Conservation (phyloP, 2,888 invertebrate species). For the Cataglyphis cursor region DNA sequence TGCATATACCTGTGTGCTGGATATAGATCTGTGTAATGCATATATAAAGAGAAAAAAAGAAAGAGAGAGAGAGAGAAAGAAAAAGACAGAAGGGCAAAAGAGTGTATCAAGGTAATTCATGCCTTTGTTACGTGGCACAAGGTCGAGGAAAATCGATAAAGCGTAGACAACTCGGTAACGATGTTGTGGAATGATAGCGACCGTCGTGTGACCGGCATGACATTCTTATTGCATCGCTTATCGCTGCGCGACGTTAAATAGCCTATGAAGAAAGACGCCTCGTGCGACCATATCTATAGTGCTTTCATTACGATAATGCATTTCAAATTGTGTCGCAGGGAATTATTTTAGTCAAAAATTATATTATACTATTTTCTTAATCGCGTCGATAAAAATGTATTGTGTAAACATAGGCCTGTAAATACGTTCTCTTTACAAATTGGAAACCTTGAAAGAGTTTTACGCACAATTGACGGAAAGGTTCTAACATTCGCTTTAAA, state of each 20-base stretch:
- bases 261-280: constrained; percentile 23
- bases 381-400: constrained; percentile 14
- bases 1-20: not conserved
- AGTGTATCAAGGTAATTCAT: constrained; percentile 68
- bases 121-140: constrained; percentile 74
- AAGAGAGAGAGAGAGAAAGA: not conserved
- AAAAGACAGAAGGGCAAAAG: constrained; percentile 46
- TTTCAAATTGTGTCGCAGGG: not conserved
- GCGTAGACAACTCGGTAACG: constrained; percentile 79
- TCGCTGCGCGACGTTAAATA: constrained; percentile 48
- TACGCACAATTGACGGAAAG: not conserved
- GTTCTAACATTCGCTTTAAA: constrained; percentile 8
- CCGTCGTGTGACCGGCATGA: constrained; percentile 59
- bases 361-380: not conserved
- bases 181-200: constrained; percentile 74
- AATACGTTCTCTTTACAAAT: not conserved
- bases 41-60: not conserved
- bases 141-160: constrained; percentile 82
- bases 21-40: not conserved
- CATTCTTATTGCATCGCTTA: constrained; percentile 66
- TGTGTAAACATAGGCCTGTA: not conserved
- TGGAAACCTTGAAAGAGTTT: constrained; percentile 15
- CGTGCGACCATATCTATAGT: not conserved
- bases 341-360: not conserved
- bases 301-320: not conserved